Base-by-base conservation (phyloP, 2,888 invertebrate species). In the Mylabris sibirica region DNA sequence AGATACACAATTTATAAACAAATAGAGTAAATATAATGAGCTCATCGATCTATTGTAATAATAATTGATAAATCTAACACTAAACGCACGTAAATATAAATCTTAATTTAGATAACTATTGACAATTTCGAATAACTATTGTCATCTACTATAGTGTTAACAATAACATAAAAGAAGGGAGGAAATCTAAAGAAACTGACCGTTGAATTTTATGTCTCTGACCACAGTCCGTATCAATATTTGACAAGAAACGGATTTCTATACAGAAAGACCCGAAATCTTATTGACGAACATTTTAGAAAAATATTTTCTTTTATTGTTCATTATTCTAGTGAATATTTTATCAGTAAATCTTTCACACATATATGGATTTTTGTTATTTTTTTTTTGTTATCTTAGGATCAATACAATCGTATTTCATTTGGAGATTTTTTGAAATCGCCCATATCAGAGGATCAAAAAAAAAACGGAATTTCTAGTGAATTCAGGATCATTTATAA, bases 271-370 rank as follows among this genome's bases (percentile, higher is more conserved):
- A 30, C 30, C 30, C 8, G 30, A 2, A 20, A 49, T 49, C 49
- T 53, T n/a, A n/a, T 53, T 53, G 53, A 24, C 12, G 53, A 22
- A 6, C 22, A 53, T 12, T 24, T 24, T 53, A 53, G 6, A 53
- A 22, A 53, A 53, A 53, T 53, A 53, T 53, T 12, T 53, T 24
- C 12, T 12, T 24, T 53, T 53, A 5, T 49, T 44, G n/a, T 17
- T 14, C 41, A n/a, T 20, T 44, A 49, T 20, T 49, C 4, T 49
- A 22, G 53, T 53, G 53, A 53, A 53, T 53, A 53, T 53, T 53
- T 53, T 53, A 53, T 53, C 53, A 24, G 53, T 24, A 53, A 53
- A 53, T 53, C 53, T 53, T 49, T 49, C 20, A 49, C 49, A 49
- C 49, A 20, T 49, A 20, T 49, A 22, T 49, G 49, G 49, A 49